Base-by-base conservation (phyloP, 2,888 invertebrate species). In the Glyphotaelius pellucidus region DNA sequence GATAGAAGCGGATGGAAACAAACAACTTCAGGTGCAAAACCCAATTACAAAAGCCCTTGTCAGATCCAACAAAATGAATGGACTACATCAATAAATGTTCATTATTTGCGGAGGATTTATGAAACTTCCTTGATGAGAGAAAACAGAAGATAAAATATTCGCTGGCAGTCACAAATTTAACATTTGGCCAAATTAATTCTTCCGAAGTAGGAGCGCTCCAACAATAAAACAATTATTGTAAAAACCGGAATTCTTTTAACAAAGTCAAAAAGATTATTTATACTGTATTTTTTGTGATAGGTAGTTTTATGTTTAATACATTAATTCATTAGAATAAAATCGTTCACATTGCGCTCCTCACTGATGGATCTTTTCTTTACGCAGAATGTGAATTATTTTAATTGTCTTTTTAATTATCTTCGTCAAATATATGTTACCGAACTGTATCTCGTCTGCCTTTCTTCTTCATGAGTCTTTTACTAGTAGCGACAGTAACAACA, bases 31-130 rank as follows among this genome's bases (percentile, higher is more conserved):
- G 86, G 86, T 86, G 86, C 42, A 86, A 86, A 86, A 42, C n/a
- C 42, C 86, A 32, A 47, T 42, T 86, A 42, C 42, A 15, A 42
- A 42, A 38, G 47, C 47, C 42, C 86, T 83, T 25, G 86, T 42
- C 67, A 86, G 42, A 30, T 47, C 42, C 30, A 42, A 86, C 67
- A 86, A 42, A 86, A 86, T 86, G 86, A 42, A 86, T 86, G 86
- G 86, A 86, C 86, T 38, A 86, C 86, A 86, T 86, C 86, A 47
- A 86, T 86, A 86, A 86, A 86, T 86, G 86, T 86, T 42, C n/a
- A 42, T 86, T 42, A 42, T 42, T 86, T 86, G 42, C n/a, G 15
- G 35, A 19, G 19, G 83, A 83, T 35, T 83, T 42, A 30, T 42
- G 30, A 12, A 47, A 86, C 47, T 83, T 35, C 7, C 83, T 19